Evolutionary conservation across 2,797 vertebrate species (phyloP).

Genomic region (Mus spretus): DNA sequence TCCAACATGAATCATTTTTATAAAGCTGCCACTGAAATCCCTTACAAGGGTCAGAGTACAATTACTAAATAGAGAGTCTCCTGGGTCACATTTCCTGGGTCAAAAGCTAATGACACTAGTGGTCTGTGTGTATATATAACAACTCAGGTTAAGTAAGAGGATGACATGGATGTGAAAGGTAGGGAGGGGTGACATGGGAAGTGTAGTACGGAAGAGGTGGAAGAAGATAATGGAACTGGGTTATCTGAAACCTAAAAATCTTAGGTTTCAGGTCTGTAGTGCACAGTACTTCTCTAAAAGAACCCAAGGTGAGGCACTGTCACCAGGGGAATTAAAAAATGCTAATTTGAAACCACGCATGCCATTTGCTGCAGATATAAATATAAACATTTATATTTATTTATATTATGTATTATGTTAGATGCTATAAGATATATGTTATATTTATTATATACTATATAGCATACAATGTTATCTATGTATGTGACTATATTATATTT

Average conservation of each 20-base stretch:
- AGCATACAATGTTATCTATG: too few species aligned
- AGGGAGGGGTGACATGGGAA: not conserved
- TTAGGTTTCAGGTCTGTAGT: not conserved
- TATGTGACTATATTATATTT: not conserved
- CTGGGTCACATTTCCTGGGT: not conserved
- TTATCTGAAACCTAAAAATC: not conserved
- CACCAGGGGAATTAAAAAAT: not conserved
- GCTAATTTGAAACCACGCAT: not conserved
- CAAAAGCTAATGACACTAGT: not conserved
- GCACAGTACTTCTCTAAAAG: not conserved
- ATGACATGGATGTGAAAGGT: not conserved
- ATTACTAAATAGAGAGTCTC: not conserved
- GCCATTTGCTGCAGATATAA: not conserved
- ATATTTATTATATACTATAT: not conserved
- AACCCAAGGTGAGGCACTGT: not conserved
- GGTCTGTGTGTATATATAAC: not conserved
- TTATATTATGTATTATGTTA: not conserved
- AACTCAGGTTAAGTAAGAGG: not conserved
- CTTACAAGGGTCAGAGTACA: not conserved
- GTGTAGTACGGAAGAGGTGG: not conserved
- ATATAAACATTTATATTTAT: not conserved
- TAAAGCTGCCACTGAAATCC: not conserved
- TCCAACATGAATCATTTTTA: not conserved
- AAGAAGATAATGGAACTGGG: not conserved
- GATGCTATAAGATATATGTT: not conserved